Evolutionary conservation across 2,113 vertebrate genomes (phyloP).

Genomic region (Neofelis nebulosa): DNA sequence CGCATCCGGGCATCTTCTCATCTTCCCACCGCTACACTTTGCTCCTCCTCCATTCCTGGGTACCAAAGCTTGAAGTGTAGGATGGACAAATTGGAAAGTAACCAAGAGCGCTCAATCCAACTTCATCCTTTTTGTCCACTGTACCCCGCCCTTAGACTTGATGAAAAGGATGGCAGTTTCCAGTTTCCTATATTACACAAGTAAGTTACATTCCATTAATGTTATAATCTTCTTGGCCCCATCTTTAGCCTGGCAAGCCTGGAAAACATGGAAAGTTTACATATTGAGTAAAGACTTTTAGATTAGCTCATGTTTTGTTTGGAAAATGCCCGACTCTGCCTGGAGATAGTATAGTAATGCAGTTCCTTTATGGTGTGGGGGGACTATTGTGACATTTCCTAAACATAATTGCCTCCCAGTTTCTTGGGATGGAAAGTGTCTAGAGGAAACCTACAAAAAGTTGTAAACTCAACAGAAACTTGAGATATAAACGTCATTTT

Average conservation of each 20-base stretch:
- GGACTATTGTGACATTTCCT: constrained; percentile 73
- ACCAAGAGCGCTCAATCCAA: background rate
- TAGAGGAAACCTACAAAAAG: constrained; percentile 62
- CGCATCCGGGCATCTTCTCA: background rate
- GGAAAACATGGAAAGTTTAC: constrained; percentile 60
- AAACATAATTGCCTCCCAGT: constrained; percentile 63
- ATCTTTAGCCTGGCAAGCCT: constrained; percentile 61
- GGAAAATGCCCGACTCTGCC: constrained; percentile 58
- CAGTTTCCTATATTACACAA: constrained; percentile 21
- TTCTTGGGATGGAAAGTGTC: constrained; percentile 50
- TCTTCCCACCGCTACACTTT: fast-evolving
- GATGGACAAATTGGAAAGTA: background rate
- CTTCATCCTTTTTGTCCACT: background rate
- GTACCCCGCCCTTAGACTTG: background rate
- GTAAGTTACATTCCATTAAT: constrained; percentile 30
- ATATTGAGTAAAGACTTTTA: constrained; percentile 41
- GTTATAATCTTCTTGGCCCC: constrained; percentile 51
- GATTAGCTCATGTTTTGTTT: constrained; percentile 77
- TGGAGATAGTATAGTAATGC: constrained; percentile 55
- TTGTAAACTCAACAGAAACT: constrained; percentile 63
- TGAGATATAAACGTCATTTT: constrained; percentile 70
- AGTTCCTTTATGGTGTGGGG: constrained; percentile 64
- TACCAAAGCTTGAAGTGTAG: background rate
- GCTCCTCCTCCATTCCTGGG: background rate
- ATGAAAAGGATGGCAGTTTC: constrained; percentile 37